Conservation (phyloP, 2,797 vertebrate species). For the Perodicticus potto region DNA sequence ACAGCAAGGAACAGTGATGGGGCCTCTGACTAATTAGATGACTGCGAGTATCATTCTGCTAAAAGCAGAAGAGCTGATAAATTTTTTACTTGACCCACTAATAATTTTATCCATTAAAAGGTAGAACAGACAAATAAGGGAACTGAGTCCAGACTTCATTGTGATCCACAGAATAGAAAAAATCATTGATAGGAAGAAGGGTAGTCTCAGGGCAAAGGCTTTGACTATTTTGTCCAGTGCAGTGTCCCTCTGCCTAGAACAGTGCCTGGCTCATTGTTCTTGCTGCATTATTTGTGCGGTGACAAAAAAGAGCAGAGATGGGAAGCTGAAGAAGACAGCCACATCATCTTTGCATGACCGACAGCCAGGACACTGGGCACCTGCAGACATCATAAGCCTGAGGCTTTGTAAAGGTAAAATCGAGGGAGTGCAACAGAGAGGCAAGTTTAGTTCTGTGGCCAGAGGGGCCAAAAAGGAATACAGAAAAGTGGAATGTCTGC, state of each 20-base stretch:
- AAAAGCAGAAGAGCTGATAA: constrained; percentile 78
- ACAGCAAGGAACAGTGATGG: neutral
- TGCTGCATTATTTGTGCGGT: neutral
- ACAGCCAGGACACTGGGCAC: neutral
- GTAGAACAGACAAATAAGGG: constrained; percentile 59
- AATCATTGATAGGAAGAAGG: neutral
- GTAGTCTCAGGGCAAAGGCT: neutral
- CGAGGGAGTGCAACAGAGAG: neutral
- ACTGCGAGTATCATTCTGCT: constrained; percentile 56
- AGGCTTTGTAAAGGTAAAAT: neutral
- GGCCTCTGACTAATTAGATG: constrained; percentile 63
- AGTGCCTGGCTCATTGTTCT: neutral
- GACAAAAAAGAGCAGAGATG: neutral
- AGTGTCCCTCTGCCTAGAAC: neutral
- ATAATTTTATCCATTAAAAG: constrained; percentile 71
- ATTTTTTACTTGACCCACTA: constrained; percentile 70
- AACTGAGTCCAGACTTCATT: constrained; percentile 65
- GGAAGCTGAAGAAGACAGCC: neutral
- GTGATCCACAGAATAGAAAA: neutral
- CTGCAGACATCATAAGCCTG: neutral
- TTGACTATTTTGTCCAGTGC: neutral
- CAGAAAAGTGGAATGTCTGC: neutral
- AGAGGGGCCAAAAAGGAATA: neutral
- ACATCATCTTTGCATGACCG: fast-evolving
- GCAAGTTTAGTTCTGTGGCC: neutral